Percentiles rank a stretch among this genome's conserved stretches.
phyloP scores from a whole-genome alignment of 2,888 invertebrate genomes.

The Coremacera marginata region DNA sequence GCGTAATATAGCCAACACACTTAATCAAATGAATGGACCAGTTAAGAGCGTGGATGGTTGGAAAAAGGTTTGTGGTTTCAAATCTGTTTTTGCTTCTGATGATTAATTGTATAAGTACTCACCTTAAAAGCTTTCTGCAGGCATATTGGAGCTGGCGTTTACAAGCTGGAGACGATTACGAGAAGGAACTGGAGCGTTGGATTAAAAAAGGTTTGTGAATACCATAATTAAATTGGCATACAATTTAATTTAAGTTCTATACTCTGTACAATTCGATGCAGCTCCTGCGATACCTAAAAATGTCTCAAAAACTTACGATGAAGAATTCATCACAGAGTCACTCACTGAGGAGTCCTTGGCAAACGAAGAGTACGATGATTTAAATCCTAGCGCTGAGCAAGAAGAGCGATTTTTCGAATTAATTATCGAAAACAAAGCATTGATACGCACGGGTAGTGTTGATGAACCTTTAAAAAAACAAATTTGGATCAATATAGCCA shows the following conservation, averaged over 20 bases:
- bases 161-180: constrained; percentile 27
- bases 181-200: constrained; percentile 35
- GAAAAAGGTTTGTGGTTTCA: constrained; percentile 34
- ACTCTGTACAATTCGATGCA: background rate
- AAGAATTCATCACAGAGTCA: background rate
- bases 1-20: constrained; percentile 37
- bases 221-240: background rate
- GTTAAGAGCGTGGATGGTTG: constrained; percentile 41
- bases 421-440: constrained; percentile 29
- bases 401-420: constrained; percentile 36
- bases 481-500: constrained; percentile 42
- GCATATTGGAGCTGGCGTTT: constrained; percentile 41
- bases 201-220: constrained; percentile 38
- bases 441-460: constrained; percentile 23
- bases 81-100: background rate
- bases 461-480: constrained; percentile 41
- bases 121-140: background rate
- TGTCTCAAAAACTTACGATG: background rate
- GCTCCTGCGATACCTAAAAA: background rate
- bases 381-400: constrained; percentile 32
- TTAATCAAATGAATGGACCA: constrained; percentile 40
- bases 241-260: background rate
- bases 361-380: background rate
- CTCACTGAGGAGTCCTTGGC: background rate
- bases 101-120: background rate